Evolutionary conservation across 2,113 vertebrate species (phyloP), one percentile per base, ranked within the genome.

Genomic region (Syngnathus scovelli): DNA sequence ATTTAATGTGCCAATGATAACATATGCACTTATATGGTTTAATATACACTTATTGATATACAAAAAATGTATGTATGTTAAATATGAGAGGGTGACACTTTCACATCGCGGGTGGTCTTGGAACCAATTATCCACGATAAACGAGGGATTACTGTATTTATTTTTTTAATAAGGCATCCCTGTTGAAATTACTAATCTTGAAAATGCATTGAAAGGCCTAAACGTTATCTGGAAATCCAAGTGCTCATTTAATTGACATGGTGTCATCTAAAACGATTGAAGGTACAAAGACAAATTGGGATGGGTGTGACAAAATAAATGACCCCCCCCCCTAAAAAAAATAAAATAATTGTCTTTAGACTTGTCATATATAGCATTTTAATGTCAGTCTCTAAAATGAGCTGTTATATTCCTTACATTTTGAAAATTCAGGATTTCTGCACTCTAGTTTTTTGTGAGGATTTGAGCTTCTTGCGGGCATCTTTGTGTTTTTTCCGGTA

Each of bases 401-500:
- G 6, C 4, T 6, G 5, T 5, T 49, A 49, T 19, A 18, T 19
- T 49, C 16, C 6, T 49, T 49, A 18, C 18, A 18, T 6, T 49
- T n/a, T 51, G 49, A 23, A 33, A 13, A 27, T 27, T 27, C 27
- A 27, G 27, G 27, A 27, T 27, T 27, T 27, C 27, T 1, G 11
- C 11, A 11, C 16, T 58, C 55, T 18, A 7, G 27, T 87, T 61
- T 72, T 90, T 37, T 82, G 49, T 5, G 85, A 89, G 8, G 72
- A 60, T 72, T 84, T 94, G 54, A 93, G 63, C 82, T 90, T 94
- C 75, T 92, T 91, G 76, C 85, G 90, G 49, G 95, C 95, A 56
- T 96, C 93, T 81, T 91, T 95, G 84, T 98, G 96, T 79, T 94
- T 97, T 89, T 94, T 98, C 51, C 89, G 89, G 70, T 90, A 95